Conservation (phyloP, 2,888 invertebrate species). For the Oasisia sp. region DNA sequence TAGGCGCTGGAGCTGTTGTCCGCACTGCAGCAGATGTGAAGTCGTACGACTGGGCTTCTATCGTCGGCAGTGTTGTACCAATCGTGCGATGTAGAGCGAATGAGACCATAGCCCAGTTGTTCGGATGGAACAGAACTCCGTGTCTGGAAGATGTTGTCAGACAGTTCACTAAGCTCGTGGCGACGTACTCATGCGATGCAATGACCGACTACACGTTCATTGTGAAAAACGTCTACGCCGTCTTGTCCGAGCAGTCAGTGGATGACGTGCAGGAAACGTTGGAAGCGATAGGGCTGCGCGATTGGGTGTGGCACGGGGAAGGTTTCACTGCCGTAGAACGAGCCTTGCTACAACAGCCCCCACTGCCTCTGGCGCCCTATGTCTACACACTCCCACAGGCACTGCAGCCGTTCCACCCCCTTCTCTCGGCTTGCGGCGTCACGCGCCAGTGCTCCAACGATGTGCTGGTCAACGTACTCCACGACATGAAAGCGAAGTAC, state of each 20-base stretch:
- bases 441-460: conserved; percentile 25
- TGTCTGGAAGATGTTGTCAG: conserved; percentile 28
- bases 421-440: conserved; percentile 40
- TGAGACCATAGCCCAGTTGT: conserved; percentile 26
- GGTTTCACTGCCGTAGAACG: conserved; percentile 38
- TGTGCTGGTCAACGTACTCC: conserved; percentile 37
- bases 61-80: conserved; percentile 37
- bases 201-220: conserved; percentile 39
- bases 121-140: conserved; percentile 39
- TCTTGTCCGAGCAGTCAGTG: conserved; percentile 23
- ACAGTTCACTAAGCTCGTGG: conserved; percentile 38
- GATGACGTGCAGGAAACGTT: conserved; percentile 28
- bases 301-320: conserved; percentile 47
- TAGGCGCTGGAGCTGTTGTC: conserved; percentile 24
- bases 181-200: conserved; percentile 33
- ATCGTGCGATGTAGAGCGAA: neutral
- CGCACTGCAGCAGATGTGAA: conserved; percentile 30
- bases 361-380: conserved; percentile 42
- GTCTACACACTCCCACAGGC: conserved; percentile 40
- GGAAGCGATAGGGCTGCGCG: neutral
- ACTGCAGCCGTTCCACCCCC: conserved; percentile 33
- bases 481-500: conserved; percentile 29
- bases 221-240: conserved; percentile 36
- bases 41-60: conserved; percentile 29
- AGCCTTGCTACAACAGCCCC: conserved; percentile 29